A percentile compares a stretch with the other conserved stretches of the same genome.
Conservation (phyloP, 2,797 vertebrate genomes). For the Melopsittacus undulatus region DNA sequence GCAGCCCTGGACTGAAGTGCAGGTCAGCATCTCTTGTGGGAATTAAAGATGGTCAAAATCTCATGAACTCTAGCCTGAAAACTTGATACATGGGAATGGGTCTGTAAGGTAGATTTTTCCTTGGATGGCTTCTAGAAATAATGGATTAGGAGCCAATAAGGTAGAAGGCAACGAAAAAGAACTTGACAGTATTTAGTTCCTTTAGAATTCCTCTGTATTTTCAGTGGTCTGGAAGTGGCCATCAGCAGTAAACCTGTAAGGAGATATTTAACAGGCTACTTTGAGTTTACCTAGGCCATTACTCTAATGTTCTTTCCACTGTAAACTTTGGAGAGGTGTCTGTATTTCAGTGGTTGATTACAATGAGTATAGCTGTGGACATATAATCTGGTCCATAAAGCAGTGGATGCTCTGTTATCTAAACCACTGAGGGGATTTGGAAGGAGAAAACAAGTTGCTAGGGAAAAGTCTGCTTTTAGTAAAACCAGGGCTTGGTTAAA, state of each 20-base stretch:
- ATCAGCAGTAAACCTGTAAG: not conserved
- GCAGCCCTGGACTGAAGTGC: not conserved
- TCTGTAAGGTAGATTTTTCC: not conserved
- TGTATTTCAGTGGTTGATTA: not conserved
- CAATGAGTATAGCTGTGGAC: not conserved
- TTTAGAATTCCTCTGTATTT: not conserved
- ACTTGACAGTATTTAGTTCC: not conserved
- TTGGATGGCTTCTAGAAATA: not conserved
- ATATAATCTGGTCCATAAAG: not conserved
- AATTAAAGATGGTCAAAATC: not conserved
- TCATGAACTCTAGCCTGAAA: not conserved
- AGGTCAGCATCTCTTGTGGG: not conserved
- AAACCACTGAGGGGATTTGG: not conserved
- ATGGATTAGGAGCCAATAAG: not conserved
- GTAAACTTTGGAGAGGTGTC: not conserved
- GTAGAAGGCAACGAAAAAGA: not conserved
- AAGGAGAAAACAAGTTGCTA: not conserved
- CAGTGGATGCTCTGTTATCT: not conserved
- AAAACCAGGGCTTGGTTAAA: not conserved
- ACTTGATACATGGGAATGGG: not conserved
- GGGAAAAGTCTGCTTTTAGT: not conserved
- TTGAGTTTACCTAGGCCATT: not conserved
- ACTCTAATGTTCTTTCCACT: not conserved
- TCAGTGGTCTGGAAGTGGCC: not conserved
- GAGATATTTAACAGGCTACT: not conserved